Conservation (phyloP, 2,797 vertebrate species). For the Pangasius larnaudii region DNA sequence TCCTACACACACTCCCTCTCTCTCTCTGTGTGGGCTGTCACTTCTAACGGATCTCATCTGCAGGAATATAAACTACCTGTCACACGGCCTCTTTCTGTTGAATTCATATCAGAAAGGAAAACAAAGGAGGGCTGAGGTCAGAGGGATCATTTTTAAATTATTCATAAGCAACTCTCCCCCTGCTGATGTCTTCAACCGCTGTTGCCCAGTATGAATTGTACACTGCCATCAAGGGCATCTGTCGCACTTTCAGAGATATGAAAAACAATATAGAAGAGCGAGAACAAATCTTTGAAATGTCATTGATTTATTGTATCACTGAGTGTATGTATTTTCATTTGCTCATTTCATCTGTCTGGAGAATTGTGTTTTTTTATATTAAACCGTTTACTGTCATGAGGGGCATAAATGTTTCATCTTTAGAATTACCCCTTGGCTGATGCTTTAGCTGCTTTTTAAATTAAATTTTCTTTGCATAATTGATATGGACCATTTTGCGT, state of each 20-base stretch:
- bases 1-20: conserved; percentile 56
- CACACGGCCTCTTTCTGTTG: conserved; percentile 73
- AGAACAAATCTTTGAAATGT: conserved; percentile 50
- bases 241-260: conserved; percentile 62
- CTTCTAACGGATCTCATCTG: conserved; percentile 74
- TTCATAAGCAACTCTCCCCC: conserved; percentile 75
- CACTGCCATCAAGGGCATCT: conserved; percentile 74
- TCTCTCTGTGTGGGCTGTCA: conserved; percentile 69
- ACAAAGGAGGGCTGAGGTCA: conserved; percentile 77
- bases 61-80: conserved; percentile 79
- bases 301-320: conserved; percentile 54
- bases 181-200: conserved; percentile 58
- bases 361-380: conserved; percentile 41
- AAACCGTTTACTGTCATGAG: conserved; percentile 62
- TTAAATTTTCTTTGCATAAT: conserved; percentile 65
- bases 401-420: conserved; percentile 49
- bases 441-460: conserved; percentile 58
- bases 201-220: conserved; percentile 75
- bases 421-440: conserved; percentile 41
- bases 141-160: conserved; percentile 80
- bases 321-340: conserved; percentile 56
- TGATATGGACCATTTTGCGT: conserved; percentile 57
- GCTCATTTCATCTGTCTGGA: conserved; percentile 49
- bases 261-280: conserved; percentile 56
- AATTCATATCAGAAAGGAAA: conserved; percentile 81